A percentile compares a stretch with the other conserved stretches of the same genome.
Conservation (phyloP, 2,113 vertebrate species). For the Cardinalis cardinalis region DNA sequence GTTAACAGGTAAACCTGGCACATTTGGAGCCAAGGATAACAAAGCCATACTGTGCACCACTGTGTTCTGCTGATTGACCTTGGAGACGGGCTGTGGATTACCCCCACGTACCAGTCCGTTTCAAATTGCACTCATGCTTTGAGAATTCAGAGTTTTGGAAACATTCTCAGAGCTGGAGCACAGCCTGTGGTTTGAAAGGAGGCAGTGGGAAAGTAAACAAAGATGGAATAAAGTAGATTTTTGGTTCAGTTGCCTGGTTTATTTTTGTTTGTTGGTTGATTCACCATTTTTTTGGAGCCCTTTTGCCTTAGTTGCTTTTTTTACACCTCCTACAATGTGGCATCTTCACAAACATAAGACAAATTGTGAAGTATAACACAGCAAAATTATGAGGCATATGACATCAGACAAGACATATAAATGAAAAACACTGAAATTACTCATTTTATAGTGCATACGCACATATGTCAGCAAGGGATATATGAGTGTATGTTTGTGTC, state of each 20-base stretch:
- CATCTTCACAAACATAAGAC: background rate
- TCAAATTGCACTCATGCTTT: background rate
- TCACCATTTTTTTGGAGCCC: background rate
- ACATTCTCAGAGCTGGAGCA: background rate
- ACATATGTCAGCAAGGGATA: background rate
- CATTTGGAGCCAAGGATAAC: background rate
- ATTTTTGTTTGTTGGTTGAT: background rate
- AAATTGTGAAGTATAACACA: background rate
- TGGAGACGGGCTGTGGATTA: background rate
- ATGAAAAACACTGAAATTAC: background rate
- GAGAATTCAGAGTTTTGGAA: background rate
- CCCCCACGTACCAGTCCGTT: fast-evolving
- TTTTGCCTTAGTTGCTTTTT: background rate
- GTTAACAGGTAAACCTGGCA: background rate
- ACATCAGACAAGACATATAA: background rate
- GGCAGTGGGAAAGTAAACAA: background rate
- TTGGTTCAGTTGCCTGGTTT: background rate
- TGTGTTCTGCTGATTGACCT: background rate
- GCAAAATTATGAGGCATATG: background rate
- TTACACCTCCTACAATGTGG: background rate
- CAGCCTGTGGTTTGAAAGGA: slow-evolving; percentile 8
- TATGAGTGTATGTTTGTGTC: background rate
- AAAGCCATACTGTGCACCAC: background rate
- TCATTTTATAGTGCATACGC: background rate
- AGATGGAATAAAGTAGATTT: background rate